Evolutionary conservation across 2,797 vertebrate species (phyloP).

Genomic region (Potorous gilbertii): DNA sequence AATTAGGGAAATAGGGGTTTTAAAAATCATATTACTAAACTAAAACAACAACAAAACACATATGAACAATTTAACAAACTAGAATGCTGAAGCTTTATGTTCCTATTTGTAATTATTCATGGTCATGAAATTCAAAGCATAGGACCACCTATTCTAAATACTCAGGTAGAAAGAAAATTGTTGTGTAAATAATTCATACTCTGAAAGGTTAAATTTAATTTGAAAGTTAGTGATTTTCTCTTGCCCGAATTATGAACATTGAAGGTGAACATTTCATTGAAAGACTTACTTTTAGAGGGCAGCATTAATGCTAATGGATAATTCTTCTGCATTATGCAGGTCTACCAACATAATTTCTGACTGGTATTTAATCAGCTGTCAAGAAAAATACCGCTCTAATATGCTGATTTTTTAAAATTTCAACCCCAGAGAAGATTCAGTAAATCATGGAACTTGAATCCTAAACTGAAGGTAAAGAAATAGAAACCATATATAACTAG

Average conservation of each 20-base stretch:
- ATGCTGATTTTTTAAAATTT: background rate
- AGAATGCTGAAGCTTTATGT: slow-evolving; percentile 36
- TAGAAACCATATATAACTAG: background rate
- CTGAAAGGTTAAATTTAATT: slow-evolving; percentile 74
- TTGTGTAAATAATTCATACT: slow-evolving; percentile 73
- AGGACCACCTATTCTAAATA: slow-evolving; percentile 49
- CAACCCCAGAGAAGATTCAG: background rate
- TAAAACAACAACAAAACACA: slow-evolving; percentile 33
- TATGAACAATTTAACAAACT: slow-evolving; percentile 37
- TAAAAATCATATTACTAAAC: background rate
- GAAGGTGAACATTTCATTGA: slow-evolving; percentile 42
- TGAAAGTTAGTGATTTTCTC: slow-evolving; percentile 67
- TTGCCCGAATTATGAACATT: slow-evolving; percentile 31
- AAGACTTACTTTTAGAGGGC: slow-evolving; percentile 2
- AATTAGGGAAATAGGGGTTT: background rate
- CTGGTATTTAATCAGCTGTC: slow-evolving; percentile 21
- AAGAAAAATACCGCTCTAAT: slow-evolving; percentile 8
- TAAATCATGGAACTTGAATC: slow-evolving; percentile 5
- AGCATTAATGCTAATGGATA: slow-evolving; percentile 40
- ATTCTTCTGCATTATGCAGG: slow-evolving; percentile 2
- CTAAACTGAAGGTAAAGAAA: slow-evolving; percentile 19
- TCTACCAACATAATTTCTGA: slow-evolving; percentile 39
- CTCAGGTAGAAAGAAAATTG: slow-evolving; percentile 63
- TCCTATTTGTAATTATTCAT: slow-evolving; percentile 51
- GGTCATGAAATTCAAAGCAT: slow-evolving; percentile 59